phyloP scores from a whole-genome alignment of 2,113 vertebrate genomes.

The Hypanus sabinus region DNA sequence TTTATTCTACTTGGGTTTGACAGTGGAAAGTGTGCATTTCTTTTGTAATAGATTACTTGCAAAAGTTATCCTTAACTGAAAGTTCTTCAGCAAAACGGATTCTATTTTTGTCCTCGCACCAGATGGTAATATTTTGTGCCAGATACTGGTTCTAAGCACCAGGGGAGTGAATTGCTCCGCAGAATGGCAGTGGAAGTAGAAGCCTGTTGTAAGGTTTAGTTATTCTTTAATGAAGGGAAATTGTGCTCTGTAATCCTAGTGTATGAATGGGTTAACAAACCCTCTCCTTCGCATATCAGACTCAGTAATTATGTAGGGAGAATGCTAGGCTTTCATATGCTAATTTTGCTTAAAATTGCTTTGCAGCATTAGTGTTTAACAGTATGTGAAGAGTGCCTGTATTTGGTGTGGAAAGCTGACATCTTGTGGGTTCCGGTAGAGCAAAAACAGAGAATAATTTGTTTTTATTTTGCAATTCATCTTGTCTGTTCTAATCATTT shows the following conservation, averaged over 20 bases:
- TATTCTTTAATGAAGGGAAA: background rate
- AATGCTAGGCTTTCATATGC: no score
- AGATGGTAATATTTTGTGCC: background rate
- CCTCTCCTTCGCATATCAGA: background rate
- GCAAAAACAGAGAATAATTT: background rate
- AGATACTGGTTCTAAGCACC: background rate
- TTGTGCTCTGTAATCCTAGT: background rate
- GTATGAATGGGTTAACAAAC: background rate
- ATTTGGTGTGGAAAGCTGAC: background rate
- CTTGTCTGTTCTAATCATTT: constrained; percentile 28
- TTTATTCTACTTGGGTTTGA: background rate
- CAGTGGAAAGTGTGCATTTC: background rate
- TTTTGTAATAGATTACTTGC: background rate
- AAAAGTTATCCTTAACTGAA: background rate
- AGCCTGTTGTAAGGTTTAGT: background rate
- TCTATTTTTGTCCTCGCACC: background rate
- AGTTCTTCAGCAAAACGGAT: background rate
- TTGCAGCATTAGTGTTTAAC: background rate
- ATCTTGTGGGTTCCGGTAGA: background rate
- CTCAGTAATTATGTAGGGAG: background rate
- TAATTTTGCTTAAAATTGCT: no score
- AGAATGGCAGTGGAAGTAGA: background rate
- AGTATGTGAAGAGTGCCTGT: background rate
- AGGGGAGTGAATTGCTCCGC: background rate
- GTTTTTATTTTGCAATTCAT: constrained; percentile 3